Percentiles rank a stretch among this genome's conserved stretches.
Conservation (phyloP, 2,797 vertebrate species). For the Aldrovandia affinis region DNA sequence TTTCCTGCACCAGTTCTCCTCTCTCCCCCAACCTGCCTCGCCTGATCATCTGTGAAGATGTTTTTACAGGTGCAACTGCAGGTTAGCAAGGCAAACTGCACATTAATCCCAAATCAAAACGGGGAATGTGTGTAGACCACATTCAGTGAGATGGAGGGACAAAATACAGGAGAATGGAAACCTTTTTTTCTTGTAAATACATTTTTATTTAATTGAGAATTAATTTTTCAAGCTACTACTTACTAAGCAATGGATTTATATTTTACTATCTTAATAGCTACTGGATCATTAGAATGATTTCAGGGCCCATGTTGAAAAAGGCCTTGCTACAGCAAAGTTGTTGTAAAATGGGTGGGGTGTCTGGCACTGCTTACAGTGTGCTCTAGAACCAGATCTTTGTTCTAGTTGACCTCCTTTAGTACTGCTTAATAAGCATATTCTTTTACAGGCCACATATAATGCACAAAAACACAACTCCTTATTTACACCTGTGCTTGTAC, state of each 20-base stretch:
- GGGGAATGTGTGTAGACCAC: constrained; percentile 5
- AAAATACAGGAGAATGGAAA: background rate
- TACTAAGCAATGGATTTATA: background rate
- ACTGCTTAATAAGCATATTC: background rate
- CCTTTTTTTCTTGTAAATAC: background rate
- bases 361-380: background rate
- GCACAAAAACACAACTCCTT: background rate
- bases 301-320: background rate
- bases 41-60: constrained; percentile 43
- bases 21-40: background rate
- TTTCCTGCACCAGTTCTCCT: background rate
- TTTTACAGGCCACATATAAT: background rate
- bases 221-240: background rate
- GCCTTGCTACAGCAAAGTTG: background rate
- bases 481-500: background rate
- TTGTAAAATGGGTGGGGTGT: background rate
- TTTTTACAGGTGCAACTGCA: constrained; percentile 67
- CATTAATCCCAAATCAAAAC: constrained; percentile 31
- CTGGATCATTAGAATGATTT: background rate
- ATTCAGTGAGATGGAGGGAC: background rate
- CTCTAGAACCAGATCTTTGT: background rate
- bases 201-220: background rate
- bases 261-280: background rate
- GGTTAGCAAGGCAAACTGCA: constrained; percentile 34
- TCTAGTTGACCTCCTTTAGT: background rate